Conservation (phyloP, 1,140 invertebrate species). For the Eupeodes corollae region DNA sequence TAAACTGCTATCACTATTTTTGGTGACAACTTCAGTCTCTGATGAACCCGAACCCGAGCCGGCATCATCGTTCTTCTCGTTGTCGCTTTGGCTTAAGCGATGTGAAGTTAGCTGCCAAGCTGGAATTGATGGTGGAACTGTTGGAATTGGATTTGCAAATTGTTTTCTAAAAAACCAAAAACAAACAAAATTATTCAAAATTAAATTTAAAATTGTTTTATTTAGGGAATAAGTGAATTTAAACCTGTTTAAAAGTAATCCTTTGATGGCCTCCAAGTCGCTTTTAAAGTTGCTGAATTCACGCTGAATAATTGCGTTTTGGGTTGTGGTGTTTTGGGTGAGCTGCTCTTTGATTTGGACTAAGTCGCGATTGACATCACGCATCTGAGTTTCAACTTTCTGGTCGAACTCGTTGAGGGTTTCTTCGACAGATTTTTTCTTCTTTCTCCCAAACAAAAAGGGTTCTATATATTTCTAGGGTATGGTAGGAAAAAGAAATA, state of each 20-base stretch:
- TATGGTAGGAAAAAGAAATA: conserved; percentile 22
- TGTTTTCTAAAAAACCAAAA: conserved; percentile 48
- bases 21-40: conserved; percentile 52
- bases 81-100: conserved; percentile 26
- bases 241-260: conserved; percentile 60
- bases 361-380: conserved; percentile 47
- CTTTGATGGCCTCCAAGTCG: conserved; percentile 65
- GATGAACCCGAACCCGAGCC: conserved; percentile 49
- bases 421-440: conserved; percentile 48
- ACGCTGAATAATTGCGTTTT: conserved; percentile 44
- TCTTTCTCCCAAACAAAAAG: conserved; percentile 51
- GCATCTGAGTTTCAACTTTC: conserved; percentile 48
- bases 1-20: conserved; percentile 57
- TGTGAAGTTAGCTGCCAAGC: conserved; percentile 58
- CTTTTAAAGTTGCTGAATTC: conserved; percentile 58
- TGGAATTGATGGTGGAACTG: conserved; percentile 60
- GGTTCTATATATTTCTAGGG: conserved; percentile 56
- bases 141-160: conserved; percentile 47
- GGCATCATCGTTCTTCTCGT: conserved; percentile 32
- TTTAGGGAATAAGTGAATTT: conserved; percentile 4
- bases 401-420: conserved; percentile 53
- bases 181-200: conserved; percentile 3
- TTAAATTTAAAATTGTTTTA: conserved; percentile 5
- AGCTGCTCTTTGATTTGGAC: conserved; percentile 38
- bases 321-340: conserved; percentile 36